Evolutionary conservation across 2,113 vertebrate genomes (phyloP).

Genomic region (Heliornis fulica): DNA sequence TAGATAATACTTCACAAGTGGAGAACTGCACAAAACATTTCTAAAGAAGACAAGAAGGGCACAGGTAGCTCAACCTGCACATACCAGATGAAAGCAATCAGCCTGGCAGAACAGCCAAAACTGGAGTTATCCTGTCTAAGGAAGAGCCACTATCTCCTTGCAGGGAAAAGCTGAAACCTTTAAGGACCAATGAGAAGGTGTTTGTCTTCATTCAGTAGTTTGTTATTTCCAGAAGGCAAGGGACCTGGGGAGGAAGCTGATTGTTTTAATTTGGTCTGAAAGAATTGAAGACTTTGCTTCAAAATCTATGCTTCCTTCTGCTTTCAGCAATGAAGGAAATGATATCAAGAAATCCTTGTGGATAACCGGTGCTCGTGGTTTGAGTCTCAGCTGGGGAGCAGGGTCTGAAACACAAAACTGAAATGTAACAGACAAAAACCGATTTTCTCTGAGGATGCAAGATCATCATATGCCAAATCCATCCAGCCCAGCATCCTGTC

Average conservation of each 20-base stretch:
- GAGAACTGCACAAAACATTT: background rate
- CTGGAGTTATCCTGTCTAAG: background rate
- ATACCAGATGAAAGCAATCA: background rate
- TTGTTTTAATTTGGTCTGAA: conserved; percentile 41
- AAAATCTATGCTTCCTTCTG: background rate
- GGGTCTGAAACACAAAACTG: background rate
- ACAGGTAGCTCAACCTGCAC: background rate
- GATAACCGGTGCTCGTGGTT: conserved; percentile 21
- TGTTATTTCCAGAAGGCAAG: conserved; percentile 35
- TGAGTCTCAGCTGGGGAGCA: background rate
- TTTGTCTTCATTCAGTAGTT: background rate
- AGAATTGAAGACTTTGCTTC: background rate
- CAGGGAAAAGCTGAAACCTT: conserved; percentile 1
- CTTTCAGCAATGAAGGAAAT: conserved; percentile 26
- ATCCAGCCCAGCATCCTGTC: background rate
- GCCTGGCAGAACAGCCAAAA: background rate
- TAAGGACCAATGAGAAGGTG: background rate
- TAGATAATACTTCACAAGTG: background rate
- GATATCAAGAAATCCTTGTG: conserved; percentile 42
- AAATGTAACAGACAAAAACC: background rate
- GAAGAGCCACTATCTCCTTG: conserved; percentile 1
- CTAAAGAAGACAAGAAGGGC: background rate
- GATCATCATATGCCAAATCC: background rate
- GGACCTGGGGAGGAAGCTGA: conserved; percentile 1
- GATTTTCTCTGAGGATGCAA: background rate